Conservation (phyloP, 2,888 invertebrate genomes). For the Homarus gammarus region DNA sequence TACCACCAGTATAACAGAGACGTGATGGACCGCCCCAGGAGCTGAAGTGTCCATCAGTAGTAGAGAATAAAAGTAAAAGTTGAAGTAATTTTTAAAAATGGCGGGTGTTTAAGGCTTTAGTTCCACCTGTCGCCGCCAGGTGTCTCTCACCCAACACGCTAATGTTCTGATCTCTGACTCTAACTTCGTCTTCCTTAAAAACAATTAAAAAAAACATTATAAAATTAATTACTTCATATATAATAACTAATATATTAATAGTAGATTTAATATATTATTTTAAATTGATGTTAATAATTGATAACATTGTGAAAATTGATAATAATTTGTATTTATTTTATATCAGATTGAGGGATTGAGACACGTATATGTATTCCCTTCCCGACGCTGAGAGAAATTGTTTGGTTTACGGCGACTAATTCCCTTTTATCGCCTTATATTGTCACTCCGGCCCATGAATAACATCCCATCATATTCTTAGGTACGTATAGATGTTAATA, state of each 20-base stretch:
- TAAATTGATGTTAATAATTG: no score
- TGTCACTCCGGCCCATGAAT: not conserved
- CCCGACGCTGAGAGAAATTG: slow-evolving; percentile 22
- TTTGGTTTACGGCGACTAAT: not conserved
- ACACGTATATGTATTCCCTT: slow-evolving; percentile 3
- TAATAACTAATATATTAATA: not conserved
- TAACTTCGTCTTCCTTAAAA: not conserved
- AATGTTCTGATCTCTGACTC: not conserved
- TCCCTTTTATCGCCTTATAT: not conserved
- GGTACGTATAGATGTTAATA: not conserved
- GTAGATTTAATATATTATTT: not conserved
- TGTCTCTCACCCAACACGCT: slow-evolving; percentile 1
- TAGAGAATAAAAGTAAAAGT: no score
- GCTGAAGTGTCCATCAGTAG: no score
- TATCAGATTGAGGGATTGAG: not conserved
- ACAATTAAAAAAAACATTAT: not conserved
- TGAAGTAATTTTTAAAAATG: slow-evolving; percentile 9
- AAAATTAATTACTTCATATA: not conserved
- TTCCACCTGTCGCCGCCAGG: not conserved
- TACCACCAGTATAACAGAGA: no score
- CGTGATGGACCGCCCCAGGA: no score
- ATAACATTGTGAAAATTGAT: not conserved
- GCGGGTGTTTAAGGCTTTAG: slow-evolving; percentile 17
- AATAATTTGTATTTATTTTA: not conserved
- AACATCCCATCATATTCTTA: not conserved